Base-by-base conservation (phyloP, 2,888 invertebrate species). In the Omphaloscelis lunosa region DNA sequence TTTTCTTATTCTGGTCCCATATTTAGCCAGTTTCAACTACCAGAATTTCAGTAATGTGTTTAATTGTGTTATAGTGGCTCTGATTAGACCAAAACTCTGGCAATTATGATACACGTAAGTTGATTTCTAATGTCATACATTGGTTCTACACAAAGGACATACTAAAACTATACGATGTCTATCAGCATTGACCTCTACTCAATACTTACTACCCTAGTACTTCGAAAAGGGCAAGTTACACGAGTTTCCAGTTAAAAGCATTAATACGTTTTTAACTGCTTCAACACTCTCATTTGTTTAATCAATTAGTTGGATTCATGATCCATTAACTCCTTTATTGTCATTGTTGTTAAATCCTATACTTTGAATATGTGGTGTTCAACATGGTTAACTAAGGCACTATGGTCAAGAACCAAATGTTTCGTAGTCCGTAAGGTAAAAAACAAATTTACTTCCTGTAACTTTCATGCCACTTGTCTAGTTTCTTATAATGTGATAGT, bases 261-360 rank as follows among this genome's bases (percentile, higher is more conserved):
- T 82, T 82, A 67, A 82, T 75, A 63, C 63, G 70, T 81, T 71
- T 80, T 85, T 80, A 85, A 82, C 69, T 75, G 71, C 75, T 75
- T 59, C 53, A 45, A 76, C 68, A 76, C 75, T 84, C 73, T 71
- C 48, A 80, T 83, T 75, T 77, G 79, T 82, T 76, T 62, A 75
- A 77, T 75, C 78, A 82, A 80, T 83, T 83, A 83, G 74, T 65
- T 63, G 34, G 68, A 58, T 59, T 75, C 67, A 82, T 75, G 41
- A 72, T 79, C 79, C 78, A 86, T 87, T 74, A 86, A 80, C 66
- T 41, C n/a, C 6, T 85, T 81, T 56, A 75, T 48, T 53, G 65
- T 81, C 23, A 15, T 53, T 58, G 51, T 23, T 51, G 23, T 72
- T 62, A 53, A 48, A 41, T 1, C 0, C 34, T 20, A 39, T 6